Conservation (phyloP, 35 echinoderm and acorn worm genomes). For the Hemicentrotus pulcherrimus region DNA sequence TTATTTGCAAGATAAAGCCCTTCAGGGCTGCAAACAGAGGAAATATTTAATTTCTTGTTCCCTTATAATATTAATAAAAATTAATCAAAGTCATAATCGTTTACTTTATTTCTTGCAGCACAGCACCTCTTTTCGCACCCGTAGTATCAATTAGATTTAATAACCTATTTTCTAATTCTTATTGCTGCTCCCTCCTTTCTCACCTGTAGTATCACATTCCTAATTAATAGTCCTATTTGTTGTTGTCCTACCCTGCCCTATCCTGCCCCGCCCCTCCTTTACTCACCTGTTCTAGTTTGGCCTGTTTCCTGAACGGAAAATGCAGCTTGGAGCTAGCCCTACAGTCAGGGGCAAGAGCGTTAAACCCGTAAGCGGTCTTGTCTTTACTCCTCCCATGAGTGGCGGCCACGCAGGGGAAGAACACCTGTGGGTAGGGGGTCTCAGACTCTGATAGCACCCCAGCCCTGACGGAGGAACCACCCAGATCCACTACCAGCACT, state of each 20-base stretch:
- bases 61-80: too few species aligned
- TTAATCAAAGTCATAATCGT: neutral
- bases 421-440: slow-evolving; percentile 83
- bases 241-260: too few species aligned
- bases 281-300: slow-evolving; percentile 82
- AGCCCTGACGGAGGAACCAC: slow-evolving; percentile 90
- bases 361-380: slow-evolving; percentile 74
- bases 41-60: too few species aligned
- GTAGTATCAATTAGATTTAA: neutral
- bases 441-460: slow-evolving; percentile 85
- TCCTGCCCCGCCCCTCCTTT: neutral
- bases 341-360: slow-evolving; percentile 76
- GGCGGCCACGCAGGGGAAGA: slow-evolving; percentile 88
- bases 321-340: slow-evolving; percentile 65
- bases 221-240: too few species aligned
- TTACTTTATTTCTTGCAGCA: neutral
- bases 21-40: too few species aligned
- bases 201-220: too few species aligned
- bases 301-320: slow-evolving; percentile 80
- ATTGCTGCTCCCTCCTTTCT: too few species aligned
- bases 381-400: slow-evolving; percentile 72
- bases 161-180: too few species aligned
- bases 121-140: neutral
- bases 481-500: slow-evolving; percentile 86
- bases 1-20: too few species aligned